Evolutionary conservation across 53 echinoderm and acorn worm species (phyloP).

Genomic region (Arbacia lixula): DNA sequence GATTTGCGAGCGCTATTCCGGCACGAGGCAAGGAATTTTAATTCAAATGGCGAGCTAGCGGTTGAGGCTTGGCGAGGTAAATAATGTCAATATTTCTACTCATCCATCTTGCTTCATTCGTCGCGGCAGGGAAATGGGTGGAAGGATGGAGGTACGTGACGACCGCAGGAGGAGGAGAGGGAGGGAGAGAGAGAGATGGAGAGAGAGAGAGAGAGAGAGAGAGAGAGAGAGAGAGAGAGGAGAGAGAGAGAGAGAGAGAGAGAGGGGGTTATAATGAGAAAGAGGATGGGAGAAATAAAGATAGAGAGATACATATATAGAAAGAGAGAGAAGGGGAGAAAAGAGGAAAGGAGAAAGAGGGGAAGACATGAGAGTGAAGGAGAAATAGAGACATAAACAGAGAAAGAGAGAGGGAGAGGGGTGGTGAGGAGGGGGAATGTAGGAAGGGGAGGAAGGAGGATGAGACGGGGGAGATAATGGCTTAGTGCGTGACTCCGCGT

Average conservation of each 20-base stretch:
- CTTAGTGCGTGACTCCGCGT: slow-evolving; percentile 20
- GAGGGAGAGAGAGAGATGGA: not conserved
- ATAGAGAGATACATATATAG: too few relatives aligned
- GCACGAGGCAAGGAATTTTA: not conserved
- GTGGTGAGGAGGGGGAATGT: not conserved
- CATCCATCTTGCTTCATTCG: slow-evolving; percentile 45
- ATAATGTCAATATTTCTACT: slow-evolving; percentile 50
- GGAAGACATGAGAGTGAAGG: not conserved
- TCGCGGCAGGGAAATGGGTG: not conserved
- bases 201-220: too few relatives aligned
- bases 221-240: not conserved
- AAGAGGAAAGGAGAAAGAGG: not conserved
- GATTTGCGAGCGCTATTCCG: too few relatives aligned
- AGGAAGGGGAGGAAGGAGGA: not conserved
- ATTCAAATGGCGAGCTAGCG: not conserved
- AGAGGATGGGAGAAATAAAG: slow-evolving; percentile 16
- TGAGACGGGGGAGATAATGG: slow-evolving; percentile 31
- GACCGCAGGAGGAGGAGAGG: not conserved
- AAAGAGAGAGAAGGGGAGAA: not conserved
- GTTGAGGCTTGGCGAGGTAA: not conserved
- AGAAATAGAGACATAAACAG: too few relatives aligned
- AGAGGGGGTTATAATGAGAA: not conserved
- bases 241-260: not conserved
- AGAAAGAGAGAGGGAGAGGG: not conserved
- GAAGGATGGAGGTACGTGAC: not conserved